These are phyloP conservation scores for Lordiphosa fenestrarum DNA, from an alignment of 2,888 invertebrate genomes.

Conservation along the genomic window DNA sequence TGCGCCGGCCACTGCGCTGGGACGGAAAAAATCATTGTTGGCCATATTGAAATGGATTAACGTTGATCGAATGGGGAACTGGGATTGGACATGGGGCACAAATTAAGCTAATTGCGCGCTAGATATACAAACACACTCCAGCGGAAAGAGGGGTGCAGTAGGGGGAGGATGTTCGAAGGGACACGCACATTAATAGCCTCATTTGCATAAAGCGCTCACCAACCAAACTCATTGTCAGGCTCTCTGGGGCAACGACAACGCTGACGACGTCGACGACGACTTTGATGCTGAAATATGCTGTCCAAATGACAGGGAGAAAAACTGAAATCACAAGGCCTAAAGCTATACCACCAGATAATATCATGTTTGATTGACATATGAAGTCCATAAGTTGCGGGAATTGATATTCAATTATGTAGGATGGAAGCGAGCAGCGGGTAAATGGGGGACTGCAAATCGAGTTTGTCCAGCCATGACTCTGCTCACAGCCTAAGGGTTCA, in stretches of 20 bases:
- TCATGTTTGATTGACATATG: constrained; percentile 58
- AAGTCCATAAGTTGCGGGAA: constrained; percentile 19
- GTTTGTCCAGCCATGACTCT: too few relatives aligned
- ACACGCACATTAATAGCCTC: constrained; percentile 58
- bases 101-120: constrained; percentile 73
- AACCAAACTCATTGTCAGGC: constrained; percentile 41
- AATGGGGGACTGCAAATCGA: too few relatives aligned
- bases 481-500: too few relatives aligned
- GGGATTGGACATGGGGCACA: constrained; percentile 41
- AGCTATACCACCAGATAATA: constrained; percentile 43
- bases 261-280: background rate
- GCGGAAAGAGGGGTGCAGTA: constrained; percentile 3
- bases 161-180: constrained; percentile 7
- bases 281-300: constrained; percentile 35
- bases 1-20: constrained; percentile 24
- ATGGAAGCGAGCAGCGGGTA: too few relatives aligned
- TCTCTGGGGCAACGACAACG: constrained; percentile 22
- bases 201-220: constrained; percentile 63
- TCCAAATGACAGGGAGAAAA: constrained; percentile 35
- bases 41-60: constrained; percentile 67
- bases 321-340: constrained; percentile 3
- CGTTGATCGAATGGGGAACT: constrained; percentile 55
- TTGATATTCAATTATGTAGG: constrained; percentile 20
- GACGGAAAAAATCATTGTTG: constrained; percentile 24
- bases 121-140: constrained; percentile 45